Conservation (phyloP, 2,797 vertebrate genomes). For the Brachyrhaphis roseni region DNA sequence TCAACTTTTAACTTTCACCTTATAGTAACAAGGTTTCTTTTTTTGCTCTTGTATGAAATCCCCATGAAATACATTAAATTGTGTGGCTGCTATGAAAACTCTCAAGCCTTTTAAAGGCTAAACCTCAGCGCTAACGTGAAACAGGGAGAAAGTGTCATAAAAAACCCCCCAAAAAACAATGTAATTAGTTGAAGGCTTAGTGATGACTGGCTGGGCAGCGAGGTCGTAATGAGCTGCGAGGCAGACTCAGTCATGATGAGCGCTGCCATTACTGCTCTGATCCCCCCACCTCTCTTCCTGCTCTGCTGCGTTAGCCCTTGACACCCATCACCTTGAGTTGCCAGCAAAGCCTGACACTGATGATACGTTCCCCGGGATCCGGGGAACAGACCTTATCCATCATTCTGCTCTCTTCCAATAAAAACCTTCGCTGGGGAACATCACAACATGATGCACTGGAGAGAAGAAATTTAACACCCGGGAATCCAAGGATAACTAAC, state of each 20-base stretch:
- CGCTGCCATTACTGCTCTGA: slow-evolving; percentile 41
- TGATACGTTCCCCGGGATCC: slow-evolving; percentile 59
- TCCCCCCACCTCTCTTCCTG: slow-evolving; percentile 27
- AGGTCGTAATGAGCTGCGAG: slow-evolving; percentile 28
- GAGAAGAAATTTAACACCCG: slow-evolving; percentile 49
- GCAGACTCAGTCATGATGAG: slow-evolving; percentile 41
- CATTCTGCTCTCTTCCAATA: slow-evolving; percentile 56
- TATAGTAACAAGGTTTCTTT: too few relatives aligned
- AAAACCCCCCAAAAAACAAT: not conserved
- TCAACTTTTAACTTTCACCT: too few relatives aligned
- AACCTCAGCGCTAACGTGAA: slow-evolving; percentile 15
- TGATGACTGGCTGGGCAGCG: not conserved
- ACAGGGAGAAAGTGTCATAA: slow-evolving; percentile 5
- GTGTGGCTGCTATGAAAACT: too few relatives aligned
- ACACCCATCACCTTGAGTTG: slow-evolving; percentile 70
- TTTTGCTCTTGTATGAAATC: too few relatives aligned
- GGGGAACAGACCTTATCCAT: slow-evolving; percentile 71
- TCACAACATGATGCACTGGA: slow-evolving; percentile 34
- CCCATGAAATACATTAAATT: too few relatives aligned
- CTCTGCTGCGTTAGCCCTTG: slow-evolving; percentile 54
- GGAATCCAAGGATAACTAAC: slow-evolving; percentile 49
- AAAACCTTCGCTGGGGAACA: slow-evolving; percentile 51
- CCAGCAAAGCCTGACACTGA: slow-evolving; percentile 66
- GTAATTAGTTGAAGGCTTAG: slow-evolving; percentile 19
- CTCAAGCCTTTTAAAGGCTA: slow-evolving; percentile 7